A percentile compares a stretch with the other conserved stretches of the same genome.
phyloP scores from a whole-genome alignment of 2,113 vertebrate genomes.

The Dipodomys merriami region DNA sequence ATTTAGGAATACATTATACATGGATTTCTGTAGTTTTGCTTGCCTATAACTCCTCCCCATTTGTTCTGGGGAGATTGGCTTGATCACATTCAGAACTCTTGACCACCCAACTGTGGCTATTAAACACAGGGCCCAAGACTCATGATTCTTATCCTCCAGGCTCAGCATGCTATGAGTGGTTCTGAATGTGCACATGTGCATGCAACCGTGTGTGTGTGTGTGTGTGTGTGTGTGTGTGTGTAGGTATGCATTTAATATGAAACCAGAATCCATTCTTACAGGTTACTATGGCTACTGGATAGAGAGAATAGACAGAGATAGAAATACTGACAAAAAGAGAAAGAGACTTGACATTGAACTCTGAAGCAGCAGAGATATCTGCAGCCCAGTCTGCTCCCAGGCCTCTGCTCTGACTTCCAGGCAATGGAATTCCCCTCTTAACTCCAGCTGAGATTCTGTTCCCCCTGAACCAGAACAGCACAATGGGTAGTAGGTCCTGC shows the following conservation, averaged over 20 bases:
- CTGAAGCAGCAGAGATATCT: neutral
- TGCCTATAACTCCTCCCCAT: neutral
- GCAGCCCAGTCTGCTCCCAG: neutral
- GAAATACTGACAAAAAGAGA: neutral
- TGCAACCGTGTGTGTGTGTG: neutral
- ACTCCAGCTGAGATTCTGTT: neutral
- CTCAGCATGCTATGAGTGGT: neutral
- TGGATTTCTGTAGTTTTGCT: neutral
- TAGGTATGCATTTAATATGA: neutral
- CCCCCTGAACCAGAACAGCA: neutral
- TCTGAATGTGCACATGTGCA: neutral
- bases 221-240: too few relatives aligned
- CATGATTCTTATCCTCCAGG: neutral
- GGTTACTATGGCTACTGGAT: neutral
- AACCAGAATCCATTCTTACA: neutral
- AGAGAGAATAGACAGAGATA: neutral
- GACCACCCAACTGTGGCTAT: neutral
- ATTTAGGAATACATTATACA: neutral
- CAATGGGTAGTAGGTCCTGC: neutral
- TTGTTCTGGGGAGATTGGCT: neutral
- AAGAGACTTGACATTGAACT: neutral
- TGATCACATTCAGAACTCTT: neutral
- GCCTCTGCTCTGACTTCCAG: neutral
- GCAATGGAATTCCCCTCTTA: neutral
- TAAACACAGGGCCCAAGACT: neutral